Percentiles rank a stretch among this genome's conserved stretches.
Evolutionary conservation across 2,888 invertebrate genomes (phyloP).

Genomic region (Hanleya hanleyi): DNA sequence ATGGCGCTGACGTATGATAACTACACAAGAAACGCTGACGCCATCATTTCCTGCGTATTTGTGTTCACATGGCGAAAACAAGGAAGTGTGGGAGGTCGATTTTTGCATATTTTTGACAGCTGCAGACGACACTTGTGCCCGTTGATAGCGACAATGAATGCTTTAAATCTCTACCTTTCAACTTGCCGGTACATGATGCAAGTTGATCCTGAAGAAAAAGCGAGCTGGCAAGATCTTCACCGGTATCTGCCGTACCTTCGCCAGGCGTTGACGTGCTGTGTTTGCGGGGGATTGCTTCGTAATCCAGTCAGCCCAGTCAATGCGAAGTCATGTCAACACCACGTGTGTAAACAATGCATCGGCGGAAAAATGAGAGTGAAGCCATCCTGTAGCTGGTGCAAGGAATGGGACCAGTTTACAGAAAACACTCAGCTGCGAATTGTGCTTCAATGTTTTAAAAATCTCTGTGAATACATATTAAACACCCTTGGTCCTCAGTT

Average conservation of each 20-base stretch:
- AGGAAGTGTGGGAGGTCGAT: background rate
- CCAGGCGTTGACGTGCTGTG: conserved; percentile 90
- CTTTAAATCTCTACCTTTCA: conserved; percentile 86
- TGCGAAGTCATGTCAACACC: conserved; percentile 86
- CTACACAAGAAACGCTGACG: background rate
- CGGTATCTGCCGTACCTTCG: conserved; percentile 88
- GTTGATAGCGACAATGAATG: conserved; percentile 79
- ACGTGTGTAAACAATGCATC: conserved; percentile 88
- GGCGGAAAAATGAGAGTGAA: conserved; percentile 89
- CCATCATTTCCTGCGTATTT: background rate
- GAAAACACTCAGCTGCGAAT: conserved; percentile 88
- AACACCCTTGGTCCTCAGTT: too few species aligned
- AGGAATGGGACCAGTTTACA: conserved; percentile 86
- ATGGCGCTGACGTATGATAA: background rate
- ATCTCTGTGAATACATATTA: conserved; percentile 85
- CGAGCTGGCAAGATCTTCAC: conserved; percentile 87
- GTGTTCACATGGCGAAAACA: conserved; percentile 3
- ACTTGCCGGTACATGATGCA: conserved; percentile 86
- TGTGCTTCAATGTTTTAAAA: conserved; percentile 90
- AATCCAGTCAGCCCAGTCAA: conserved; percentile 87
- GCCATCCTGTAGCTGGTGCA: conserved; percentile 89
- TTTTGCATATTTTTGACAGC: background rate
- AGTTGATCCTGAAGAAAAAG: conserved; percentile 79
- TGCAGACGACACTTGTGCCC: background rate
- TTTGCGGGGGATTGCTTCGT: conserved; percentile 87